Base-by-base conservation (phyloP, 2,797 vertebrate genomes). In the Rhinogobio ventralis region DNA sequence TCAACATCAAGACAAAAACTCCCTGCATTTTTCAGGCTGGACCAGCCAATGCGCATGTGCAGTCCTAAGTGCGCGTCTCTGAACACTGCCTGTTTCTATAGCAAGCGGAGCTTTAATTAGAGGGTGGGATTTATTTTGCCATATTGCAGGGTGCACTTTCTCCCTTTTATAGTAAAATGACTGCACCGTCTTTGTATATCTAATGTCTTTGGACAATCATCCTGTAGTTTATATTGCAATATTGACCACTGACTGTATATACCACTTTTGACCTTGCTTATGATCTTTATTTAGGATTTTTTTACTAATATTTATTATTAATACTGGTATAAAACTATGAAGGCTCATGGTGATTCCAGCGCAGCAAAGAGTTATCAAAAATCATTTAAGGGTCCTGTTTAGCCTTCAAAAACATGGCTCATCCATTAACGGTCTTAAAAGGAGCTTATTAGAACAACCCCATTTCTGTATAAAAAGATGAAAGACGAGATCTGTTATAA, bases 401-500 rank as follows among this genome's bases (percentile, higher is more conserved):
- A 60, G 33, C 36, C 14, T 42, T 60, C 7, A 77, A 49, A 79
- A 30, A 49, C 28, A 62, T 49, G 10, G 42, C 3, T 39, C 20
- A 36, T 75, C 20, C 74, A 60, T 39, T 57, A 69, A 42, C 39
- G 2, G 25, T 55, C 30, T 7, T 53, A 69, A 81, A 30, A 57
- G n/a, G 10, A 28, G 15, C 33, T 69, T 81, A 55, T 81, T 42
- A 30, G 17, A 57, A 45, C 49, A 57, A 71, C 51, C 67, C 53
- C 42, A 74, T 74, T 82, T 82, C 28, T 36, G 25, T 28, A 62
- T 46, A 62, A 49, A 82, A 82, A 36, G 46, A 69, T 33, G 20
- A 81, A 71, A 30, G 53, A 60, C 20, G 57, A 23, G 71, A 64
- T 83, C 25, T 49, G 57, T 77, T 77, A 83, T 68, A 57, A 83